Evolutionary conservation across 2,797 vertebrate genomes (phyloP).

Genomic region (Enoplosus armatus): DNA sequence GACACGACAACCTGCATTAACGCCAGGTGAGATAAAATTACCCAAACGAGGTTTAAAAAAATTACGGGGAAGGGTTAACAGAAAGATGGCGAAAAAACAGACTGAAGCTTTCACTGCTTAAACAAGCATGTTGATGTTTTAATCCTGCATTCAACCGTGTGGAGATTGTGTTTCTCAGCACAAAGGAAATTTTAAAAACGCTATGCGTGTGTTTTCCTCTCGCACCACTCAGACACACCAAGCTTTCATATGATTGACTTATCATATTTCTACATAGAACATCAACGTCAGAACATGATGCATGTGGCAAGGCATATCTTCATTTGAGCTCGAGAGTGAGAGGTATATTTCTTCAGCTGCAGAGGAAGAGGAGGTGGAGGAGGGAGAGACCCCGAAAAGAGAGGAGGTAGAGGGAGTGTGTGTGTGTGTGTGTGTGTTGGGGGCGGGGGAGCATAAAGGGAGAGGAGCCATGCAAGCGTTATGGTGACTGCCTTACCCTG

Average conservation of each 20-base stretch:
- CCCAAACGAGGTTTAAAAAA: not conserved
- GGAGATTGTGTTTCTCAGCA: constrained; percentile 33
- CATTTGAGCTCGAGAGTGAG: constrained; percentile 70
- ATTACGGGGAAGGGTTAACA: not conserved
- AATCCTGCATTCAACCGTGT: constrained; percentile 38
- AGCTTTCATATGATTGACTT: constrained; percentile 73
- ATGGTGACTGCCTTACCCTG: constrained; percentile 78
- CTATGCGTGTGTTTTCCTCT: constrained; percentile 42
- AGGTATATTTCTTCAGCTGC: constrained; percentile 67
- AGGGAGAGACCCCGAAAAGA: constrained; percentile 42
- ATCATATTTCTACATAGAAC: constrained; percentile 77
- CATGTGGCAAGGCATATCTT: constrained; percentile 71
- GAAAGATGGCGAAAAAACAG: not conserved
- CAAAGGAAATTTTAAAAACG: constrained; percentile 47
- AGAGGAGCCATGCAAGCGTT: constrained; percentile 73
- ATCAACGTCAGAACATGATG: constrained; percentile 70
- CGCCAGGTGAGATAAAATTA: constrained; percentile 23
- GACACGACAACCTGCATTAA: constrained; percentile 89
- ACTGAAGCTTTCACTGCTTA: constrained; percentile 54
- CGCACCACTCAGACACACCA: constrained; percentile 48
- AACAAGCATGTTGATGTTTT: constrained; percentile 44
- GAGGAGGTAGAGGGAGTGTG: constrained; percentile 33
- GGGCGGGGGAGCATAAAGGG: constrained; percentile 65
- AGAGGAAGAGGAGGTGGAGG: constrained; percentile 47
- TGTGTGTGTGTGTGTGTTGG: constrained; percentile 44